phyloP scores from a whole-genome alignment of 2,888 invertebrate species.

The Dasysyrphus tricinctus region DNA sequence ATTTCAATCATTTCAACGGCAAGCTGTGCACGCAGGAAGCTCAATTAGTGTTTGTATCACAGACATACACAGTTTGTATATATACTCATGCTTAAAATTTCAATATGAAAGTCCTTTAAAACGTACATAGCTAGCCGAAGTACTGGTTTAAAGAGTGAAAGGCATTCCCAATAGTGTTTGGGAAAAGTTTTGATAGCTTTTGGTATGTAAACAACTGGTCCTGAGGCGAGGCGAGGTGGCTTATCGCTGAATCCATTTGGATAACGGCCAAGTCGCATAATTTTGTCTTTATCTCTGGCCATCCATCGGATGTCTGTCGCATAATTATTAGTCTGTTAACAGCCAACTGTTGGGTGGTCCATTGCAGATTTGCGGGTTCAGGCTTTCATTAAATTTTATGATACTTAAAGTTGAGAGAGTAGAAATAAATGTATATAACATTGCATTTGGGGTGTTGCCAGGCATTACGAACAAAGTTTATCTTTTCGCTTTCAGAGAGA shows the following conservation, averaged over 20 bases:
- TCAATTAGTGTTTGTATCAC: conserved; percentile 57
- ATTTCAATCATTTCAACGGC: conserved; percentile 57
- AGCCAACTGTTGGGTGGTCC: conserved; percentile 23
- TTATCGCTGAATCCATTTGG: conserved; percentile 60
- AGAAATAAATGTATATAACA: not conserved
- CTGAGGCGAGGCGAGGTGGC: conserved; percentile 19
- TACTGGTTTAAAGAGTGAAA: conserved; percentile 28
- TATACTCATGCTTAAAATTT: conserved; percentile 22
- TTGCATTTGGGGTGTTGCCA: conserved; percentile 42
- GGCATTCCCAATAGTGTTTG: conserved; percentile 20
- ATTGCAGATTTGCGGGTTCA: conserved; percentile 17
- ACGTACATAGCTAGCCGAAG: not conserved
- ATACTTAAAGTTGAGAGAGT: conserved; percentile 12
- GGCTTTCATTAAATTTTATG: conserved; percentile 43
- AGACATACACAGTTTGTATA: not conserved
- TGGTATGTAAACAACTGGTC: conserved; percentile 10
- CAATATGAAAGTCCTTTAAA: conserved; percentile 1
- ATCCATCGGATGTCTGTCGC: conserved; percentile 43
- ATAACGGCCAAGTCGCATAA: conserved; percentile 59
- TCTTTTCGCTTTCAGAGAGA: conserved; percentile 14
- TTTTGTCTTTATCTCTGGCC: conserved; percentile 20
- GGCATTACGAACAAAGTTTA: conserved; percentile 19
- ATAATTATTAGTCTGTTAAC: conserved; percentile 60
- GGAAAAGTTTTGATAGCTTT: conserved; percentile 29
- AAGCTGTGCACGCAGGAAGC: conserved; percentile 30